phyloP scores from a whole-genome alignment of 2,113 vertebrate genomes.

The Morone chrysops region DNA sequence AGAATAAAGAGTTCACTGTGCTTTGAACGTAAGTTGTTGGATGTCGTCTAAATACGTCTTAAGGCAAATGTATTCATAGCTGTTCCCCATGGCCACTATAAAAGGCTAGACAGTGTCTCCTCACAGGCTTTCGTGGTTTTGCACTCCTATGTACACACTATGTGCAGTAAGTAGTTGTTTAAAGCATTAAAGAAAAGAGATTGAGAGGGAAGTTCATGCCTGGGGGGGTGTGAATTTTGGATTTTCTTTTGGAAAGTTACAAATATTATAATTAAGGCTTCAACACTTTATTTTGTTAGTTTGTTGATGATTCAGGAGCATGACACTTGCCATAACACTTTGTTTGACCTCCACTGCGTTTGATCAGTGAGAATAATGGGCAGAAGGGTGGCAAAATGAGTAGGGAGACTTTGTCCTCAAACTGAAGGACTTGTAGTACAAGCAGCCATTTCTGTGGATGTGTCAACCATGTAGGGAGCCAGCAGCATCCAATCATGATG shows the following conservation, averaged over 20 bases:
- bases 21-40: fast-evolving
- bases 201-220: neutral
- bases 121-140: neutral
- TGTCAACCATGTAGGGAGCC: neutral
- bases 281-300: neutral
- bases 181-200: neutral
- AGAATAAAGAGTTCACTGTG: neutral
- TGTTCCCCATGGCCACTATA: neutral
- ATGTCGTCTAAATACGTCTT: slow-evolving; percentile 2
- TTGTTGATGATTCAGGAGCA: slow-evolving; percentile 1
- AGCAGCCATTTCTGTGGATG: neutral
- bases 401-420: neutral
- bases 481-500: neutral
- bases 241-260: neutral
- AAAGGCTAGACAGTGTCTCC: neutral
- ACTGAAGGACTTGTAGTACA: neutral
- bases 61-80: neutral
- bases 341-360: neutral
- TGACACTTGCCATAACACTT: neutral
- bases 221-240: neutral
- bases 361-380: neutral
- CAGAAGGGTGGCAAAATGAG: neutral
- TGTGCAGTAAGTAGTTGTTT: neutral
- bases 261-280: neutral
- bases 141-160: neutral